phyloP scores from a whole-genome alignment of 2,113 vertebrate species.

The Burhinus bistriatus region DNA sequence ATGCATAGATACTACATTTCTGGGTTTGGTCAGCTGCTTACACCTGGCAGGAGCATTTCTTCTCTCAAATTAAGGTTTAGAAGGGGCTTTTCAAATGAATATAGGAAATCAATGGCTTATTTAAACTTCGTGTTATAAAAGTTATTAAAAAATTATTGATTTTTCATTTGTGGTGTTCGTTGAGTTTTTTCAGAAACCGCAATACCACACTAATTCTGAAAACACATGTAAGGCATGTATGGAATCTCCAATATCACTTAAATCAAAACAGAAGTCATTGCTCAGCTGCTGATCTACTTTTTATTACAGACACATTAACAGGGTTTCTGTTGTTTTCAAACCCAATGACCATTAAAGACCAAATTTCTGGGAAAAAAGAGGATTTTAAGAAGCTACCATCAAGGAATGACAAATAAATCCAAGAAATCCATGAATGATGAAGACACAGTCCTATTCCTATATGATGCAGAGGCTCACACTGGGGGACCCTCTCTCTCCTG shows the following conservation, averaged over 20 bases:
- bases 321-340: neutral
- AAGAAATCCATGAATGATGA: neutral
- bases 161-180: neutral
- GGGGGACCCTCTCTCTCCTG: neutral
- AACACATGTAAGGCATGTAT: neutral
- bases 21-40: neutral
- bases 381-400: neutral
- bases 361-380: neutral
- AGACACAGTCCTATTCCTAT: neutral
- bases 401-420: neutral
- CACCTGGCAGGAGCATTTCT: neutral
- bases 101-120: neutral
- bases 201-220: neutral
- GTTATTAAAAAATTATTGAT: neutral
- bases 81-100: neutral
- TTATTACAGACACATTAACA: neutral
- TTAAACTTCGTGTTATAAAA: neutral
- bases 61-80: neutral
- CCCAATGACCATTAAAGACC: neutral
- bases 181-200: neutral
- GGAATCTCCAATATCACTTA: neutral
- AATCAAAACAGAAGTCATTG: neutral
- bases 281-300: neutral
- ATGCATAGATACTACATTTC: neutral
- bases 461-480: fast-evolving